Evolutionary conservation across 2,888 invertebrate species (phyloP).

Genomic region (Oeneis ivallda): DNA sequence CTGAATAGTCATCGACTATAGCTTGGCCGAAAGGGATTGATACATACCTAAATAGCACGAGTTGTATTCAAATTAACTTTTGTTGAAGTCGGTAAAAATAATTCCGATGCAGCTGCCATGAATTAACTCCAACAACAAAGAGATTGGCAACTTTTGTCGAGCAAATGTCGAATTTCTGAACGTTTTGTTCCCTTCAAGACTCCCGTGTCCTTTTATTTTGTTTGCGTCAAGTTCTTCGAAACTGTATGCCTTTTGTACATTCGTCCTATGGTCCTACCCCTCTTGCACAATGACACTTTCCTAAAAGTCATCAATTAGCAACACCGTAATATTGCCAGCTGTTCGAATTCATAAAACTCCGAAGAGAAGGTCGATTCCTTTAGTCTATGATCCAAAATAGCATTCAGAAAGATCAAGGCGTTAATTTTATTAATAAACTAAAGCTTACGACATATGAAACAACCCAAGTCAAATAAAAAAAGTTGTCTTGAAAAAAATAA

Average conservation of each 20-base stretch:
- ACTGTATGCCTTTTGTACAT: conserved; percentile 65
- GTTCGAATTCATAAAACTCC: conserved; percentile 9
- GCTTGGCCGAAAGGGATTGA: background rate
- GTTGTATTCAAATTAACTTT: background rate
- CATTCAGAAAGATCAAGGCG: conserved; percentile 22
- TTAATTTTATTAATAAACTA: conserved; percentile 10
- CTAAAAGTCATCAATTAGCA: conserved; percentile 63
- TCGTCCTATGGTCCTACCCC: conserved; percentile 48
- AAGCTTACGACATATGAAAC: conserved; percentile 35
- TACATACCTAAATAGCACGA: too few relatives aligned
- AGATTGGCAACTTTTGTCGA: conserved; percentile 76
- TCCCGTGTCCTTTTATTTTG: conserved; percentile 62
- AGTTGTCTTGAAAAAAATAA: conserved; percentile 56
- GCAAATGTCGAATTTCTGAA: conserved; percentile 59
- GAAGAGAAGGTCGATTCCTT: background rate
- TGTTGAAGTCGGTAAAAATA: conserved; percentile 4
- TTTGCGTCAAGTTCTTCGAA: conserved; percentile 63
- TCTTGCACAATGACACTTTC: conserved; percentile 48
- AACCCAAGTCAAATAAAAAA: conserved; percentile 29
- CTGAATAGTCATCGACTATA: background rate
- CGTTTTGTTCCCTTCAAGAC: conserved; percentile 64
- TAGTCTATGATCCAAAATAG: background rate
- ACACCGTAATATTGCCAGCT: conserved; percentile 21
- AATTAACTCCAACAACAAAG: conserved; percentile 65
- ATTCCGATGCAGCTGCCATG: conserved; percentile 71